phyloP scores from a whole-genome alignment of 1,140 invertebrate species.

The Pseudachorutes palmiensis region DNA sequence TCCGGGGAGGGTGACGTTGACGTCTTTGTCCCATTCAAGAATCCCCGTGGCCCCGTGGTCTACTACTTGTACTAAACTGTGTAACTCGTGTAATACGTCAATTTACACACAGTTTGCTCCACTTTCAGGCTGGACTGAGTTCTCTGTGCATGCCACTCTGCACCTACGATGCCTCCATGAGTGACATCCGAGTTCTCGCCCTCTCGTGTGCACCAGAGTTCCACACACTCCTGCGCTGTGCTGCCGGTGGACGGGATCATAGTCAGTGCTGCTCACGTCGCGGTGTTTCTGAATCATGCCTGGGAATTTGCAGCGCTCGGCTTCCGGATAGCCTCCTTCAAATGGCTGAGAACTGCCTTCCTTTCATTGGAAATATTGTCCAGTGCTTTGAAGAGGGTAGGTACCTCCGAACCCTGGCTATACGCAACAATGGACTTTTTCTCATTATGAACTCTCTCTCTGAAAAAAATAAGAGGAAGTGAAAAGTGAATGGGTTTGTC shows the following conservation, averaged over 20 bases:
- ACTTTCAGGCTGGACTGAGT: constrained; percentile 52
- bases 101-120: background rate
- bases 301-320: constrained; percentile 64
- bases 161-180: constrained; percentile 68
- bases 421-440: background rate
- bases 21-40: too few relatives aligned
- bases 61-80: too few relatives aligned
- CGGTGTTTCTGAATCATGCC: constrained; percentile 61
- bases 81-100: too few relatives aligned
- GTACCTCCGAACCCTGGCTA: background rate
- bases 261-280: constrained; percentile 59
- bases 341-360: constrained; percentile 56
- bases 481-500: background rate
- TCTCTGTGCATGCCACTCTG: constrained; percentile 69
- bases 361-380: constrained; percentile 71
- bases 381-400: constrained; percentile 76
- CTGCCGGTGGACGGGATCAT: constrained; percentile 66
- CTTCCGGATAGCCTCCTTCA: constrained; percentile 47
- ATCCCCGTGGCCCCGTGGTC: too few relatives aligned
- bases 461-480: background rate
- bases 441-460: background rate
- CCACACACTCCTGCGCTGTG: constrained; percentile 58
- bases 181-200: constrained; percentile 59
- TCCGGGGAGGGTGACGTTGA: too few relatives aligned
- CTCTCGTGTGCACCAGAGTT: constrained; percentile 57